Percentiles rank a stretch among this genome's conserved stretches.
These are phyloP conservation scores for Drosophila repletoides DNA, from an alignment of 1,140 invertebrate species.

Conservation along the genomic window DNA sequence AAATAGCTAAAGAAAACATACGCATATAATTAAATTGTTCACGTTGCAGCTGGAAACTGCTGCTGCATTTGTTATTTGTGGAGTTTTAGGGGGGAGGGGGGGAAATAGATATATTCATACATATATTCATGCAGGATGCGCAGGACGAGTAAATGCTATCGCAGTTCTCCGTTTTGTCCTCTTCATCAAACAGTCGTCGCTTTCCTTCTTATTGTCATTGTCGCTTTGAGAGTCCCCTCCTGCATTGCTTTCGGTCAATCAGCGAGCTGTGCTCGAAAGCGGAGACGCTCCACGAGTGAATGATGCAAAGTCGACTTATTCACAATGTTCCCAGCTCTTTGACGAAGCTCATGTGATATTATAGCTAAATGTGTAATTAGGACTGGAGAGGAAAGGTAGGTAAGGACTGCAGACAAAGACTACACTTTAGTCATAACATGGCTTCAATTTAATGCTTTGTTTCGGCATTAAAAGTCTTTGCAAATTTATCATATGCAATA, in stretches of 20 bases:
- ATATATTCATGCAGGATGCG: conserved; percentile 12
- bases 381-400: too few species aligned
- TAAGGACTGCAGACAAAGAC: too few species aligned
- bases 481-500: too few species aligned
- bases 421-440: too few species aligned
- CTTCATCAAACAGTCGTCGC: conserved; percentile 42
- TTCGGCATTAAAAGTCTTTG: too few species aligned
- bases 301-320: too few species aligned
- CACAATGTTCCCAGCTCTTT: too few species aligned
- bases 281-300: conserved; percentile 46
- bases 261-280: conserved; percentile 23
- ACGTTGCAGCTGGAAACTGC: conserved; percentile 65
- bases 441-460: too few species aligned
- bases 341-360: too few species aligned
- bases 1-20: conserved; percentile 63
- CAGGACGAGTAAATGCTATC: too few species aligned
- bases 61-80: conserved; percentile 65
- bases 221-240: conserved; percentile 6
- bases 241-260: conserved; percentile 42
- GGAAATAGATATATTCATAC: conserved; percentile 7
- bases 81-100: neutral
- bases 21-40: conserved; percentile 74
- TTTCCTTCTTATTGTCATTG: conserved; percentile 1
- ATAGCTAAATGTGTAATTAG: too few species aligned
- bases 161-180: conserved; percentile 16